These are phyloP conservation scores for Pocillopora grandis DNA, from an alignment of 92 coral and sea anemone genomes.

Conservation along the genomic window DNA sequence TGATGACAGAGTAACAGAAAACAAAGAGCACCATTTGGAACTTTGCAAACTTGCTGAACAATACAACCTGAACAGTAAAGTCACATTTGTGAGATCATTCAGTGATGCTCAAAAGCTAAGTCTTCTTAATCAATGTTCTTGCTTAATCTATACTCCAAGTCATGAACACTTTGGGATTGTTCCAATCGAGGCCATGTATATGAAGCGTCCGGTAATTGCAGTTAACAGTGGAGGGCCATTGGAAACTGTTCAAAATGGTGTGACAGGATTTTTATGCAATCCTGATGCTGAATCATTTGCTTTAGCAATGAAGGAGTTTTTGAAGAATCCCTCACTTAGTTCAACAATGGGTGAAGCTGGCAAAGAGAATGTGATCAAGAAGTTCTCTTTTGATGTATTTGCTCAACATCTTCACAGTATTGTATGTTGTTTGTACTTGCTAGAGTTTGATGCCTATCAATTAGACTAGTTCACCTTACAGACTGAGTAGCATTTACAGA, in stretches of 20 bases:
- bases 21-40: constrained; percentile 90
- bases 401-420: constrained; percentile 83
- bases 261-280: constrained; percentile 91
- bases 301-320: constrained; percentile 83
- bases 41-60: constrained; percentile 73
- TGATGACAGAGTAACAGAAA: constrained; percentile 92
- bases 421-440: constrained; percentile 92
- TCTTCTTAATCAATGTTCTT: constrained; percentile 70
- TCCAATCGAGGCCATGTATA: constrained; percentile 98
- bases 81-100: constrained; percentile 89
- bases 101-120: constrained; percentile 84
- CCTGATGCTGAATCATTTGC: constrained; percentile 97
- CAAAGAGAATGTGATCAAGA: constrained; percentile 73
- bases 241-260: constrained; percentile 81
- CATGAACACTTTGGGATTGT: constrained; percentile 98
- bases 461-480: constrained; percentile 50
- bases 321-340: constrained; percentile 63
- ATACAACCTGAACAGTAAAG: constrained; percentile 78
- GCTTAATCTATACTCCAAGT: constrained; percentile 95
- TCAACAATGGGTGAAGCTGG: constrained; percentile 82
- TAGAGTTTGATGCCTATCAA: constrained; percentile 81
- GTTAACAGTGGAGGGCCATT: constrained; percentile 97
- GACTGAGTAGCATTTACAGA: background rate
- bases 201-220: constrained; percentile 90
- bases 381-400: constrained; percentile 98